phyloP scores from a whole-genome alignment of 2,113 vertebrate species.

The Potamarius usumacintae region DNA sequence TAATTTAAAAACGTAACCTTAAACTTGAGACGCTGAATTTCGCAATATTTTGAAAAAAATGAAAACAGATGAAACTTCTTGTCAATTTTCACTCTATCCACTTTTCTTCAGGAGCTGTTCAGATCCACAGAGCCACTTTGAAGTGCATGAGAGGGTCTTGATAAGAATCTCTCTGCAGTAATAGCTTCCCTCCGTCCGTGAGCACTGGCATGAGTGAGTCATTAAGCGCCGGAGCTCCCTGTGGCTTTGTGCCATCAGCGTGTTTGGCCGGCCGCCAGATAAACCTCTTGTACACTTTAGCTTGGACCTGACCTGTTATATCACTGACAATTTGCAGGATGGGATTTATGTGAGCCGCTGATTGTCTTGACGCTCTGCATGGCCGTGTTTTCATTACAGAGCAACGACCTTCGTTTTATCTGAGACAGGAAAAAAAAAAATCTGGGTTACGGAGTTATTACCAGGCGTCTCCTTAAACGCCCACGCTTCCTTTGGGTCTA shows the following conservation, averaged over 20 bases:
- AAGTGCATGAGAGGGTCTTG: conserved; percentile 39
- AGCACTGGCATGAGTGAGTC: conserved; percentile 41
- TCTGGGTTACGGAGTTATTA: conserved; percentile 20
- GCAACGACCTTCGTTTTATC: conserved; percentile 40
- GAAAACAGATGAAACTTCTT: neutral
- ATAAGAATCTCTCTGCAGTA: conserved; percentile 45
- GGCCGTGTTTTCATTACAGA: conserved; percentile 29
- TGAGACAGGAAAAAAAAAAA: conserved; percentile 10
- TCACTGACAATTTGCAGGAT: conserved; percentile 39
- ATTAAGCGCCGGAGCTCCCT: conserved; percentile 46
- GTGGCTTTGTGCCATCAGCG: conserved; percentile 35
- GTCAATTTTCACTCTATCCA: neutral
- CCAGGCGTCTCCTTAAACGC: neutral
- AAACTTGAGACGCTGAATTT: neutral
- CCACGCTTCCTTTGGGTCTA: neutral
- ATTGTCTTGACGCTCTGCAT: conserved; percentile 13
- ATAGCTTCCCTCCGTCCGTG: conserved; percentile 47
- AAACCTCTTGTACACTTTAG: conserved; percentile 34
- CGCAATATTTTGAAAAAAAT: neutral
- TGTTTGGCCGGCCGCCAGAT: conserved; percentile 46
- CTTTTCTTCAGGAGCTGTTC: neutral
- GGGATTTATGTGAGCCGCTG: conserved; percentile 26
- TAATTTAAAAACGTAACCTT: neutral
- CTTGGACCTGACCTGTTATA: conserved; percentile 47
- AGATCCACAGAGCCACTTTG: conserved; percentile 20